A percentile compares a stretch with the other conserved stretches of the same genome.
phyloP scores from a whole-genome alignment of 1,140 invertebrate species.

The Hormaphis cornu region DNA sequence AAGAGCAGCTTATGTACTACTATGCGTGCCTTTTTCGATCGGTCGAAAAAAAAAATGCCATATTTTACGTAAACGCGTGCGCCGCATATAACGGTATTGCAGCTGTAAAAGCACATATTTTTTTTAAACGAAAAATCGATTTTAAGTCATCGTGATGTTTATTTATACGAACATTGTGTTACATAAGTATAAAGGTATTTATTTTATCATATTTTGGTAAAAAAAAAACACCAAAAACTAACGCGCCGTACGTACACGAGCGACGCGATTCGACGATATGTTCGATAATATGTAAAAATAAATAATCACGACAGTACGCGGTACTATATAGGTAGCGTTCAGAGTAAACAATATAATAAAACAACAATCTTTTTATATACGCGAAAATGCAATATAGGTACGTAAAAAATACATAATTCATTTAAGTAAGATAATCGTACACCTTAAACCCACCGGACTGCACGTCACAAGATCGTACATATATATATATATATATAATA shows the following conservation, averaged over 20 bases:
- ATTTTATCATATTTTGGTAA: not conserved
- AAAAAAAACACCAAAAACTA: not conserved
- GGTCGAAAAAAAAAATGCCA: too few relatives aligned
- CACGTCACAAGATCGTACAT: not conserved
- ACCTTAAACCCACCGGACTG: slow-evolving; percentile 16
- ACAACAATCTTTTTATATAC: not conserved
- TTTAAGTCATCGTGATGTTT: too few relatives aligned
- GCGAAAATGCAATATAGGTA: slow-evolving; percentile 11
- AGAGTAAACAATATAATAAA: slow-evolving; percentile 7
- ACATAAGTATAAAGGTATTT: not conserved
- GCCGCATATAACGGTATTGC: too few relatives aligned
- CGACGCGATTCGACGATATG: not conserved
- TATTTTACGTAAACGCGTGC: too few relatives aligned
- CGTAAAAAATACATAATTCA: slow-evolving; percentile 1
- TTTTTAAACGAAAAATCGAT: too few relatives aligned
- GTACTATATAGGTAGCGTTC: not conserved
- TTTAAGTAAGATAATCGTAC: slow-evolving; percentile 27
- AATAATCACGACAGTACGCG: not conserved
- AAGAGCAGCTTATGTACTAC: too few relatives aligned
- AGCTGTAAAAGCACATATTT: too few relatives aligned
- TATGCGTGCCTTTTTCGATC: too few relatives aligned
- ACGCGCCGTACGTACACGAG: not conserved
- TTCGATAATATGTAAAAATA: slow-evolving; percentile 1
- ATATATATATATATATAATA: not conserved
- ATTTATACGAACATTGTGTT: too few relatives aligned